These are phyloP conservation scores for Agrilus mali DNA, from an alignment of 2,888 invertebrate species.

Conservation along the genomic window DNA sequence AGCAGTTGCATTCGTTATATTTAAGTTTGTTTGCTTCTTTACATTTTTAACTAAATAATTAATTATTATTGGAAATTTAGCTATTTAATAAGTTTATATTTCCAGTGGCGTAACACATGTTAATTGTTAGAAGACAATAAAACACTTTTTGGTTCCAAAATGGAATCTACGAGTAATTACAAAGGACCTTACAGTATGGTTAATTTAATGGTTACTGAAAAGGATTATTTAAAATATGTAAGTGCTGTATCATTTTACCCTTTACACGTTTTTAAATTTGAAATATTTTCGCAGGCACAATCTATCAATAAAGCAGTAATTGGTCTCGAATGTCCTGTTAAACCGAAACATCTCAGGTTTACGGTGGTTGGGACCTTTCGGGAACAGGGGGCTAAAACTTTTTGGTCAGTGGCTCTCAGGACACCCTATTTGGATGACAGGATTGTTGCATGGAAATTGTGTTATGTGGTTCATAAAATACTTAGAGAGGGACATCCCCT, in stretches of 20 bases:
- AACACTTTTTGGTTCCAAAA: too few species aligned
- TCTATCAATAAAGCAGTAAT: conserved; percentile 92
- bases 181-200: not conserved
- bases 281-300: conserved; percentile 48
- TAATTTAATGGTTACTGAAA: conserved; percentile 12
- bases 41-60: too few species aligned
- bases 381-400: conserved; percentile 80
- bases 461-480: conserved; percentile 93
- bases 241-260: conserved; percentile 34
- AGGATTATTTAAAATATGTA: conserved; percentile 27
- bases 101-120: too few species aligned
- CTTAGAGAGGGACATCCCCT: conserved; percentile 88
- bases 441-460: conserved; percentile 98
- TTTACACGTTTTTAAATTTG: conserved; percentile 20
- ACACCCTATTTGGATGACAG: conserved; percentile 83
- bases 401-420: conserved; percentile 62
- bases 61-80: too few species aligned
- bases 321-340: conserved; percentile 82
- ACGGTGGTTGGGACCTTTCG: conserved; percentile 91
- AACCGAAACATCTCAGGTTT: conserved; percentile 96
- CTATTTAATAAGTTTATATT: too few species aligned
- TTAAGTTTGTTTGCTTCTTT: too few species aligned
- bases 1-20: too few species aligned
- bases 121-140: too few species aligned
- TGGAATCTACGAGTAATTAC: too few species aligned